Evolutionary conservation across 2,888 invertebrate genomes (phyloP).

Genomic region (Polyommatus icarus): DNA sequence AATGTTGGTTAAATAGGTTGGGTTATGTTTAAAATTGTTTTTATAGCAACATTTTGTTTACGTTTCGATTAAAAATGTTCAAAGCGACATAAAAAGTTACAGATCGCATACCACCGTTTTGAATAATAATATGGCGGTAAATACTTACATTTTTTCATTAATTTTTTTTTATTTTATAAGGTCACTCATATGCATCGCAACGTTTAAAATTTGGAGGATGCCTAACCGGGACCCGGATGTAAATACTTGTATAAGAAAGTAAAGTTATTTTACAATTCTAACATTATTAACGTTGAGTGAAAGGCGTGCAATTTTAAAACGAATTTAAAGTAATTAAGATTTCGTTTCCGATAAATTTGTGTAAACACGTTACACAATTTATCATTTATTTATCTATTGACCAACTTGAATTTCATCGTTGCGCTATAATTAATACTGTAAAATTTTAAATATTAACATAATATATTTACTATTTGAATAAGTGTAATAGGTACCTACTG

Average conservation of each 20-base stretch:
- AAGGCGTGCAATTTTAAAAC: background rate
- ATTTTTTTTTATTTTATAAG: background rate
- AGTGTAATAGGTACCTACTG: too few relatives aligned
- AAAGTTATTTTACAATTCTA: background rate
- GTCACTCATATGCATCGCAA: background rate
- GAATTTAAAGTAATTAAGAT: conserved; percentile 15
- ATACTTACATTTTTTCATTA: background rate
- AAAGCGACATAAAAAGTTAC: too few relatives aligned
- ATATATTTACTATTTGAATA: too few relatives aligned
- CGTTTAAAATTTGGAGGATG: background rate
- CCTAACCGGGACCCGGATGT: background rate
- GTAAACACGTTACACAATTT: conserved; percentile 16
- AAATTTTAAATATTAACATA: too few relatives aligned
- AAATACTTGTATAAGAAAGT: background rate
- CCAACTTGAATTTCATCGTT: background rate
- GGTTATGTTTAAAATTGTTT: background rate
- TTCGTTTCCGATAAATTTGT: conserved; percentile 3
- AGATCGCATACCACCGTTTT: too few relatives aligned
- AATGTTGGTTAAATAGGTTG: background rate
- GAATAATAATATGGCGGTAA: background rate
- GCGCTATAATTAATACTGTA: background rate
- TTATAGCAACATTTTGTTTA: too few relatives aligned
- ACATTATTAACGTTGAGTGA: background rate
- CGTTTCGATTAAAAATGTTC: too few relatives aligned
- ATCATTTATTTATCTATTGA: conserved; percentile 10